phyloP scores from a whole-genome alignment of 2,113 vertebrate species.

The Sceloporus undulatus region DNA sequence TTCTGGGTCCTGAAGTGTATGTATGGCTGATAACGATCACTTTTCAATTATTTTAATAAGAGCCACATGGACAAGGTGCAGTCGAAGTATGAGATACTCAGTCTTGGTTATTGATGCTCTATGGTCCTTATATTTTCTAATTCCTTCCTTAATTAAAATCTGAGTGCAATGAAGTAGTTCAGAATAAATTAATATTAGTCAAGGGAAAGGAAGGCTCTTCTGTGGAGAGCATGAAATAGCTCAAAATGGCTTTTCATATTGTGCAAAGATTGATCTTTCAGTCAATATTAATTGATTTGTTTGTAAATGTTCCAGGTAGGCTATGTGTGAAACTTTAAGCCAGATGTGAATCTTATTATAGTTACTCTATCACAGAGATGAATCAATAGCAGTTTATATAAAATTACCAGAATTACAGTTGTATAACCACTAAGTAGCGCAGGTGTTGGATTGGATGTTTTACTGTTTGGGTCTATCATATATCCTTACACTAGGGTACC shows the following conservation, averaged over 20 bases:
- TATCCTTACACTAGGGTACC: no score
- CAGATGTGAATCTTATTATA: conserved; percentile 65
- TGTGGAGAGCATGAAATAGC: conserved; percentile 60
- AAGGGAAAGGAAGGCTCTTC: conserved; percentile 63
- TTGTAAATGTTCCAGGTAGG: conserved; percentile 60
- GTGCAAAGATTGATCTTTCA: conserved; percentile 66
- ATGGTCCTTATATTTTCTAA: conserved; percentile 69
- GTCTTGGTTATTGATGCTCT: conserved; percentile 67
- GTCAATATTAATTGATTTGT: conserved; percentile 71
- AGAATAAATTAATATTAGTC: conserved; percentile 77
- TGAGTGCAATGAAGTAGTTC: conserved; percentile 70
- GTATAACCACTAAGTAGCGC: no score
- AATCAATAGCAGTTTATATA: conserved; percentile 65
- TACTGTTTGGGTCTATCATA: no score
- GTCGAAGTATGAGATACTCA: conserved; percentile 52
- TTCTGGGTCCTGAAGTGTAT: conserved; percentile 68
- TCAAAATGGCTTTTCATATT: conserved; percentile 72
- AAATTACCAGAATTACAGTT: neutral
- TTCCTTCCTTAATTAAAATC: conserved; percentile 74
- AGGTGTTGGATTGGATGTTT: no score
- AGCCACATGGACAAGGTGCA: conserved; percentile 74
- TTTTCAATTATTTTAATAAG: conserved; percentile 74
- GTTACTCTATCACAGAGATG: conserved; percentile 64
- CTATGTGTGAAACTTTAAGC: conserved; percentile 64
- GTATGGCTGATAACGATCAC: conserved; percentile 78